These are phyloP conservation scores for Himantopus leucocephalus DNA, from an alignment of 2,113 vertebrate genomes.

Conservation along the genomic window DNA sequence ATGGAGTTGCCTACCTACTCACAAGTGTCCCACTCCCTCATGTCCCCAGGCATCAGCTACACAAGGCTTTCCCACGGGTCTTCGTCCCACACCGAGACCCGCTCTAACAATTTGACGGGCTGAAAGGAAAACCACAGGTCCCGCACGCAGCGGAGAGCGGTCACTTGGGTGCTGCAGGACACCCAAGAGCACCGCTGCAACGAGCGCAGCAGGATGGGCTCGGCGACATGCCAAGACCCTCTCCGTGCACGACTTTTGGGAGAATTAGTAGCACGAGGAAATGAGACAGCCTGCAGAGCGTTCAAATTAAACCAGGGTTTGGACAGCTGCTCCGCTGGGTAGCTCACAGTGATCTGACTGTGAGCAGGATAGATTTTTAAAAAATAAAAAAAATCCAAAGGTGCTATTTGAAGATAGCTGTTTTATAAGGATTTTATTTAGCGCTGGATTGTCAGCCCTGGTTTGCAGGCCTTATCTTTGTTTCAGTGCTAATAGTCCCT, in stretches of 20 bases:
- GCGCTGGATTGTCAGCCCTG: neutral
- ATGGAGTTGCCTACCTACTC: neutral
- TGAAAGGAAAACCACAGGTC: neutral
- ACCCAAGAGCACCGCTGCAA: rapidly evolving
- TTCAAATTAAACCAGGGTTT: neutral
- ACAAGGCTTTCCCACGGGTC: neutral
- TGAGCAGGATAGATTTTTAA: neutral
- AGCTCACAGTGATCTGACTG: neutral
- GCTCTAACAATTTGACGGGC: neutral
- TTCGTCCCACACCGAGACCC: neutral
- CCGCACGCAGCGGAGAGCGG: neutral
- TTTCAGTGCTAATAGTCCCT: neutral
- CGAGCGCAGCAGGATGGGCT: rapidly evolving
- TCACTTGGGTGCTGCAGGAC: neutral
- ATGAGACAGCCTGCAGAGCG: neutral
- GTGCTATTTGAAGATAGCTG: neutral
- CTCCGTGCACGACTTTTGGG: neutral
- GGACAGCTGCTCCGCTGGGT: neutral
- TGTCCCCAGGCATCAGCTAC: neutral
- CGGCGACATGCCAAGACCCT: rapidly evolving
- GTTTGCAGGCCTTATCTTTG: neutral
- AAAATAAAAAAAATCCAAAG: neutral
- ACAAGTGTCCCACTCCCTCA: neutral
- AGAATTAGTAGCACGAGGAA: neutral
- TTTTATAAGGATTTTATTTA: neutral